Evolutionary conservation across 2,113 vertebrate species (phyloP).

Genomic region (Nycticorax nycticorax): DNA sequence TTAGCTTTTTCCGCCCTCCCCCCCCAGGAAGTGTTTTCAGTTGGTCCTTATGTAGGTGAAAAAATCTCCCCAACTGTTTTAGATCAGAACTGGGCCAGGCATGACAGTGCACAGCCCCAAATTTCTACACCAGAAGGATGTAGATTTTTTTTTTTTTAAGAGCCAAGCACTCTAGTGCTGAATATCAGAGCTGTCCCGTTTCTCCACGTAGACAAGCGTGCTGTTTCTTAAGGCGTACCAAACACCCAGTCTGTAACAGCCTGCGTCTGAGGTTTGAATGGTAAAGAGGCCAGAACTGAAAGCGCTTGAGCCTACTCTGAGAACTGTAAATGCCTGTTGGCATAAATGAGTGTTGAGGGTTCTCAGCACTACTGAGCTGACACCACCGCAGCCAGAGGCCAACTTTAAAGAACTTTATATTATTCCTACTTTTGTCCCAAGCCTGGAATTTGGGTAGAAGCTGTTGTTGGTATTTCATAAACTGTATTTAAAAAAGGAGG

Average conservation of each 20-base stretch:
- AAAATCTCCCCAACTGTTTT: background rate
- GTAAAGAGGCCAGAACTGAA: background rate
- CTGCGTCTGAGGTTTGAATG: background rate
- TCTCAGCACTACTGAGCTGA: background rate
- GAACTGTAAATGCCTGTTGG: background rate
- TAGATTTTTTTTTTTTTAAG: background rate
- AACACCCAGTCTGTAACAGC: background rate
- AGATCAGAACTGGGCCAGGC: background rate
- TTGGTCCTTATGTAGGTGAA: background rate
- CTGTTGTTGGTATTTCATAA: background rate
- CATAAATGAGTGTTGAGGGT: background rate
- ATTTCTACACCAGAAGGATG: background rate
- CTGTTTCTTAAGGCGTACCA: background rate
- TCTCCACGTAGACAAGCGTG: rapidly evolving
- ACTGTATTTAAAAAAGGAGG: background rate
- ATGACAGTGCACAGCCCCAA: background rate
- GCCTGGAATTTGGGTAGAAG: background rate
- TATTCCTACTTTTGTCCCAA: background rate
- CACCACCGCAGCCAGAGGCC: background rate
- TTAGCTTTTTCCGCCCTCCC: background rate
- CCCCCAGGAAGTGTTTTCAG: background rate
- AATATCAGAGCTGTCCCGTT: background rate
- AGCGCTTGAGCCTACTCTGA: background rate
- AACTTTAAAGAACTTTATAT: background rate
- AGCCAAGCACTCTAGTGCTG: rapidly evolving